phyloP scores from a whole-genome alignment of 2,797 vertebrate species.

The Knipowitschia caucasica region DNA sequence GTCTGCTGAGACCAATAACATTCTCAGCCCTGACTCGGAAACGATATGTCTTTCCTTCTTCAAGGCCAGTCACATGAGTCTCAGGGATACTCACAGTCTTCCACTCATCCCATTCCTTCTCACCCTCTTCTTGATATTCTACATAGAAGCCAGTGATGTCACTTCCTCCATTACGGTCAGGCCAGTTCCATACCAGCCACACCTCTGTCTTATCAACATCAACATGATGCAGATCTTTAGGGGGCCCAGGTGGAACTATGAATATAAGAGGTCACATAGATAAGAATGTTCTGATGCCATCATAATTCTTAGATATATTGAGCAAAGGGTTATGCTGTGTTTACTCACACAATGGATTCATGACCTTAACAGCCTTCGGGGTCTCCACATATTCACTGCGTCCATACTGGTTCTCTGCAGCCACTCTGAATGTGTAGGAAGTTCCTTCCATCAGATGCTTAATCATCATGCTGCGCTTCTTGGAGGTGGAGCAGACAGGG shows the following conservation, averaged over 20 bases:
- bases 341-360: constrained; percentile 95
- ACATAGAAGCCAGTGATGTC: constrained; percentile 96
- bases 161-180: constrained; percentile 96
- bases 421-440: constrained; percentile 93
- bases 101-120: constrained; percentile 90
- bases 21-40: constrained; percentile 97
- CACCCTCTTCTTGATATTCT: constrained; percentile 95
- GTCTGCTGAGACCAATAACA: constrained; percentile 90
- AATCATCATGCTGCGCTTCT: constrained; percentile 91
- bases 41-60: constrained; percentile 93
- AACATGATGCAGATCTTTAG: constrained; percentile 93
- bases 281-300: background rate
- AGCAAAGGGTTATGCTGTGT: background rate
- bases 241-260: constrained; percentile 94
- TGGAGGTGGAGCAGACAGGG: constrained; percentile 91
- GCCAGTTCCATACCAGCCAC: constrained; percentile 94
- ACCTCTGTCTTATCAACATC: constrained; percentile 97
- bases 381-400: constrained; percentile 90
- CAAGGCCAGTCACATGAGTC: constrained; percentile 90
- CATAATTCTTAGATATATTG: background rate
- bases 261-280: background rate
- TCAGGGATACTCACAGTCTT: constrained; percentile 93
- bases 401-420: constrained; percentile 95
- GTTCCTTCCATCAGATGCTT: constrained; percentile 93
- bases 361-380: constrained; percentile 89